Conservation (phyloP, 2,888 invertebrate genomes). For the Dicyrtoma fusca region DNA sequence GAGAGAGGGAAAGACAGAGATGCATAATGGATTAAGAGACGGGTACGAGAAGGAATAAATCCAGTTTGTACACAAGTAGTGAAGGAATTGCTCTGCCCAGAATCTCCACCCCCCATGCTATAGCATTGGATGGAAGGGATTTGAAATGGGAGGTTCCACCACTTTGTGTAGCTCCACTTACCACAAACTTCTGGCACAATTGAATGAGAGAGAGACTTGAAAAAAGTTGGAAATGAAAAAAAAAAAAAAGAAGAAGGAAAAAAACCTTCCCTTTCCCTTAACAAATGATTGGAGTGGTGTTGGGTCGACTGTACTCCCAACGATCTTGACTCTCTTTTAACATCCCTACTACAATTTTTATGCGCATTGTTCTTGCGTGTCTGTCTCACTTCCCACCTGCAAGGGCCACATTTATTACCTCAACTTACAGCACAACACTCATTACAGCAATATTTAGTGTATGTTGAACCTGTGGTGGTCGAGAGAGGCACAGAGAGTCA, state of each 20-base stretch:
- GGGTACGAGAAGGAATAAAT: background rate
- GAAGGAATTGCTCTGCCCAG: slow-evolving; percentile 10
- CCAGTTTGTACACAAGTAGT: slow-evolving; percentile 5
- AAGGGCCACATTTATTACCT: slow-evolving; percentile 9
- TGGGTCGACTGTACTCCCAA: too few relatives aligned
- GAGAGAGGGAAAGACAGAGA: too few relatives aligned
- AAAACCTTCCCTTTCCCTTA: slow-evolving; percentile 14
- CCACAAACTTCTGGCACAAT: slow-evolving; percentile 10
- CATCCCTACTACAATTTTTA: background rate
- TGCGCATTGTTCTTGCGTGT: background rate
- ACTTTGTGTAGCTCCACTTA: slow-evolving; percentile 21
- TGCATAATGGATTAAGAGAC: background rate
- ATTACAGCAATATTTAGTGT: slow-evolving; percentile 8
- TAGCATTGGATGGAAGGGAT: slow-evolving; percentile 20
- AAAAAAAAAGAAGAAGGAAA: too few relatives aligned
- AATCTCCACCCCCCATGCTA: slow-evolving; percentile 24
- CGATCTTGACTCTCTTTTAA: background rate
- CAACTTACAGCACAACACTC: slow-evolving; percentile 3
- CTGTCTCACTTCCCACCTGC: background rate
- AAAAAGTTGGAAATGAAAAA: too few relatives aligned
- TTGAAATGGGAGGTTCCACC: slow-evolving; percentile 26
- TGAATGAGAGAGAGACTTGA: slow-evolving; percentile 8
- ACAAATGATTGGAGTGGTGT: too few relatives aligned
- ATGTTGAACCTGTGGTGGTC: slow-evolving; percentile 14
- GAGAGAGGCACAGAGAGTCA: background rate